Conservation (phyloP, 2,888 invertebrate species). For the Gibbula magus region DNA sequence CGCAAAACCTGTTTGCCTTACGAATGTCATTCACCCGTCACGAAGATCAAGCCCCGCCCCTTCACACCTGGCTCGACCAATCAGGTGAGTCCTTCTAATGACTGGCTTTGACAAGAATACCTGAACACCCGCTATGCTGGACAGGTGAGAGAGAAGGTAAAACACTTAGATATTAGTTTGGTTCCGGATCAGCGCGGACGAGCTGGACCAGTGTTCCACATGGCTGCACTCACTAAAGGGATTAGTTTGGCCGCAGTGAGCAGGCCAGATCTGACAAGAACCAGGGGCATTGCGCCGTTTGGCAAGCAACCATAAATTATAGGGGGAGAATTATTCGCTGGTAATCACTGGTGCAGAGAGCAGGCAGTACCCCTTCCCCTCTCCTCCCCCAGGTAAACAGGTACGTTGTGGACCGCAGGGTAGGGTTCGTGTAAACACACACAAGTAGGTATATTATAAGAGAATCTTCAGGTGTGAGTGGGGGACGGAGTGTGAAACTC, state of each 20-base stretch:
- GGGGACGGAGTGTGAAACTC: not conserved
- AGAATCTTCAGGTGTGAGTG: not conserved
- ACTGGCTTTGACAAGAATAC: too few relatives aligned
- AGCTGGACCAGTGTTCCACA: not conserved
- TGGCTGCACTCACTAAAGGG: constrained; percentile 4
- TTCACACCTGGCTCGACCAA: not conserved
- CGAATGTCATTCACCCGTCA: not conserved
- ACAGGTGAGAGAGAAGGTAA: constrained; percentile 14
- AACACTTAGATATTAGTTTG: not conserved
- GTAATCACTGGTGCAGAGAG: not conserved
- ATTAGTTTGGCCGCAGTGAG: not conserved
- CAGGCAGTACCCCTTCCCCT: too few relatives aligned
- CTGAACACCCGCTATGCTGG: not conserved
- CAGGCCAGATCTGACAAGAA: not conserved
- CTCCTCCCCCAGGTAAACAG: not conserved
- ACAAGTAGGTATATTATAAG: not conserved
- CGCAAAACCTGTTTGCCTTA: constrained; percentile 13
- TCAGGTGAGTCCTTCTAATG: not conserved
- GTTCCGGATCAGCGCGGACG: not conserved
- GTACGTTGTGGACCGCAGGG: not conserved
- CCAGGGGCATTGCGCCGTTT: not conserved
- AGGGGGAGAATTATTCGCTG: constrained; percentile 1
- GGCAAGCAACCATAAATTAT: constrained; percentile 7
- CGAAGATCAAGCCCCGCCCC: not conserved
- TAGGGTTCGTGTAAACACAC: not conserved